Conservation (phyloP, 2,113 vertebrate species). For the Amphiprion percula region DNA sequence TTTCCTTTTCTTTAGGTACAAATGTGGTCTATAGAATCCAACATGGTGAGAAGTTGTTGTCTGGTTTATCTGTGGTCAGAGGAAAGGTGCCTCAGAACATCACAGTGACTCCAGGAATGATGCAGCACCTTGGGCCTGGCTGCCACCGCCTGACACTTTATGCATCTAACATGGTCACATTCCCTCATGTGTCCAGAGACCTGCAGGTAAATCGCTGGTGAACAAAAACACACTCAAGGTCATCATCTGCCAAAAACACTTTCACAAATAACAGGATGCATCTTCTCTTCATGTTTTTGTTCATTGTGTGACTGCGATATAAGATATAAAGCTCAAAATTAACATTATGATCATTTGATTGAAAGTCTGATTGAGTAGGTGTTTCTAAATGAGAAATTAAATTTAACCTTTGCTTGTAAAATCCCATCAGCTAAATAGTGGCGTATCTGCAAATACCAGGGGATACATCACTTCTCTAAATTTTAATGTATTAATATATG, state of each 20-base stretch:
- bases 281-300: neutral
- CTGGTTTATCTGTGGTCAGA: constrained; percentile 53
- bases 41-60: constrained; percentile 73
- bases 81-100: constrained; percentile 83
- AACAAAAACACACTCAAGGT: neutral
- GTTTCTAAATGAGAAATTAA: constrained; percentile 24
- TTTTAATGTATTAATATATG: neutral
- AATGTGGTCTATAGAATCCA: constrained; percentile 84
- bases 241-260: neutral
- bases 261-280: neutral
- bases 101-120: constrained; percentile 78
- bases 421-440: neutral
- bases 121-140: constrained; percentile 83
- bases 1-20: constrained; percentile 74
- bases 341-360: constrained; percentile 13
- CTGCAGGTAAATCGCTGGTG: constrained; percentile 65
- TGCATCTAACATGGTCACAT: constrained; percentile 74
- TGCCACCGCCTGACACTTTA: constrained; percentile 83
- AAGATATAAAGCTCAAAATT: neutral
- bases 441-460: constrained; percentile 1
- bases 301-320: neutral
- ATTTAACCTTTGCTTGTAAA: constrained; percentile 42
- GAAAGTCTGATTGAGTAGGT: constrained; percentile 7
- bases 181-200: constrained; percentile 26
- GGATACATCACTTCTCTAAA: neutral